phyloP scores from a whole-genome alignment of 2,113 vertebrate species.

The Calonectris borealis region DNA sequence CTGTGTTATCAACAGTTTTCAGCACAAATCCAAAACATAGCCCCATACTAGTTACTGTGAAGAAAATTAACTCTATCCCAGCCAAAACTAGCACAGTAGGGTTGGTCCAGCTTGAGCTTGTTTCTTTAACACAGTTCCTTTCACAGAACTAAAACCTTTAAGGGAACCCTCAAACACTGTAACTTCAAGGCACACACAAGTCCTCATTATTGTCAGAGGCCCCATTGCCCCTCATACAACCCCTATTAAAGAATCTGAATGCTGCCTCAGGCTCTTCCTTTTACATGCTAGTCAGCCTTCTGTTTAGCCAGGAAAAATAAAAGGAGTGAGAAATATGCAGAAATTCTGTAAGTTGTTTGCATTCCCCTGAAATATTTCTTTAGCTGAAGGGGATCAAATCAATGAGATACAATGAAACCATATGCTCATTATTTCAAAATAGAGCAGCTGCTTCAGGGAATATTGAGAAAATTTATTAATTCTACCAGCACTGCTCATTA shows the following conservation, averaged over 20 bases:
- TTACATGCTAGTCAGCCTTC: conserved; percentile 54
- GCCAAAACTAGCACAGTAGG: not conserved
- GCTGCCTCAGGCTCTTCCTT: conserved; percentile 43
- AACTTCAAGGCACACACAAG: not conserved
- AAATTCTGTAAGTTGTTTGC: conserved; percentile 73
- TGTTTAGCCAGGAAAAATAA: conserved; percentile 64
- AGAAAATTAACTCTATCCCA: too few relatives aligned
- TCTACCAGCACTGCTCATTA: conserved; percentile 73
- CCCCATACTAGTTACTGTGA: too few relatives aligned
- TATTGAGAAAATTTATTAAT: conserved; percentile 78
- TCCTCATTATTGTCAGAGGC: not conserved
- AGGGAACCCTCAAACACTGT: not conserved
- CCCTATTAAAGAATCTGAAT: conserved; percentile 29
- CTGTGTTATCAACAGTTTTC: too few relatives aligned
- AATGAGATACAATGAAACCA: conserved; percentile 82
- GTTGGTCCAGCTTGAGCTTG: not conserved
- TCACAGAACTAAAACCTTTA: not conserved
- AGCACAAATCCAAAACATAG: too few relatives aligned
- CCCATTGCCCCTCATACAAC: not conserved
- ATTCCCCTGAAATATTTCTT: conserved; percentile 73
- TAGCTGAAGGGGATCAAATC: conserved; percentile 79
- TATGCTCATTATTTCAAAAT: conserved; percentile 81
- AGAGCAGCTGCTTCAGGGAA: conserved; percentile 76
- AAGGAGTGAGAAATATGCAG: conserved; percentile 59
- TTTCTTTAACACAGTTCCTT: not conserved